phyloP scores from a whole-genome alignment of 2,888 invertebrate species.

The Dexiosoma caninum region DNA sequence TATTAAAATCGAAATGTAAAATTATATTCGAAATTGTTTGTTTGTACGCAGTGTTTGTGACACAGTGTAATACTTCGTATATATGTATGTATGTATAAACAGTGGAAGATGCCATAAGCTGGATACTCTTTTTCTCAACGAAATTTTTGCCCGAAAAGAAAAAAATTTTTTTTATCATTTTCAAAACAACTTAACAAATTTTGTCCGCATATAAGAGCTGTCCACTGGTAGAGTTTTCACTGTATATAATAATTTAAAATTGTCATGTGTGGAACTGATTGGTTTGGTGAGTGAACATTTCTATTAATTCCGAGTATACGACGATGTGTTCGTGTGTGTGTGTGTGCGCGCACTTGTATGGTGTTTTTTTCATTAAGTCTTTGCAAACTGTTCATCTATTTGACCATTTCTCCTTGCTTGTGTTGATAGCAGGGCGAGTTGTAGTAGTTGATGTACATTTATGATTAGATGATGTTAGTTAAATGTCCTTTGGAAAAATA shows the following conservation, averaged over 20 bases:
- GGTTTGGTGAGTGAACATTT: constrained; percentile 31
- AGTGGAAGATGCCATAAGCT: too few species aligned
- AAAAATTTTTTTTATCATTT: too few species aligned
- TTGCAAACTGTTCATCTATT: background rate
- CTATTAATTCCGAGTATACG: too few species aligned
- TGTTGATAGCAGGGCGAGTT: background rate
- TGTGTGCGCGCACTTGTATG: background rate
- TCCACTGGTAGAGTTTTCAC: too few species aligned
- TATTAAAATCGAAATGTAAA: constrained; percentile 47
- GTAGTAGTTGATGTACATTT: background rate
- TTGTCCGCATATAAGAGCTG: too few species aligned
- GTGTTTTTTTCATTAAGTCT: background rate
- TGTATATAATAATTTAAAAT: too few species aligned
- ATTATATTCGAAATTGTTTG: constrained; percentile 22
- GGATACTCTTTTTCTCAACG: too few species aligned
- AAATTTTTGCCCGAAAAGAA: too few species aligned
- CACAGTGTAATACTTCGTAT: constrained; percentile 1
- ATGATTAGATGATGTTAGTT: constrained; percentile 47
- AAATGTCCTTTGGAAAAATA: constrained; percentile 5
- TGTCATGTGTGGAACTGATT: constrained; percentile 26
- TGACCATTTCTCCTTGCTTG: constrained; percentile 9
- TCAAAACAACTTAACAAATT: too few species aligned
- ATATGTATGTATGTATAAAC: too few species aligned
- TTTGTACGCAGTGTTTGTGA: constrained; percentile 7
- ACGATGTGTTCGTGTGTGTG: background rate